These are phyloP conservation scores for Epinephelus moara DNA, from an alignment of 2,113 vertebrate genomes.

Conservation along the genomic window DNA sequence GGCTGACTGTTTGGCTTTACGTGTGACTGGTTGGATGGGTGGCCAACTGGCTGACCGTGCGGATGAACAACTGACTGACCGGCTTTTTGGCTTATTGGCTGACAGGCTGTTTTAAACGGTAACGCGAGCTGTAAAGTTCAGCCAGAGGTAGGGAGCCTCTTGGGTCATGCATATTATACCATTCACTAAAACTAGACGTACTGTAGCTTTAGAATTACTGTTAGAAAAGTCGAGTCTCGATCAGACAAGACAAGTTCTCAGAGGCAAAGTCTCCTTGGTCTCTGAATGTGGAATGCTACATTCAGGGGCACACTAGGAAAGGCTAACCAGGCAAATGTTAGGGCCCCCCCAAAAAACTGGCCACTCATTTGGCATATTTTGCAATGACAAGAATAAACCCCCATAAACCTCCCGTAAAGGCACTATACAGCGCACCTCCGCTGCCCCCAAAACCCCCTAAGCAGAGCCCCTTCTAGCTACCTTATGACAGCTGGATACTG, in stretches of 20 bases:
- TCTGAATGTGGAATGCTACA: too few relatives aligned
- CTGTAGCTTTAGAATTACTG: neutral
- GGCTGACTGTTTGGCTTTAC: slow-evolving; percentile 52
- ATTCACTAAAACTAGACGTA: slow-evolving; percentile 3
- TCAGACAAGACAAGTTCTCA: neutral
- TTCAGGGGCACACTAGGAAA: too few relatives aligned
- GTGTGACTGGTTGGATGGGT: slow-evolving; percentile 27
- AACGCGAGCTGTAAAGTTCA: slow-evolving; percentile 64
- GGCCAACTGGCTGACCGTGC: slow-evolving; percentile 51
- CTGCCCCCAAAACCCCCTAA: too few relatives aligned
- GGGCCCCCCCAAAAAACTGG: too few relatives aligned
- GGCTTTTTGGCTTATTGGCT: slow-evolving; percentile 44
- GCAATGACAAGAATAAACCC: too few relatives aligned
- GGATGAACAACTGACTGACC: slow-evolving; percentile 16
- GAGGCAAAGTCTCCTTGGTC: neutral
- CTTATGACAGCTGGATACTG: too few relatives aligned
- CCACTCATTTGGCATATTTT: too few relatives aligned
- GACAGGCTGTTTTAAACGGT: slow-evolving; percentile 58
- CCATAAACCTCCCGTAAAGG: too few relatives aligned
- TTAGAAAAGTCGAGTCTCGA: neutral
- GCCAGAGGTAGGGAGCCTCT: slow-evolving; percentile 64
- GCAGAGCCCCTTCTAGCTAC: too few relatives aligned
- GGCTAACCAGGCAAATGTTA: too few relatives aligned
- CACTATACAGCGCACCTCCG: too few relatives aligned
- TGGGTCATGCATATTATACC: slow-evolving; percentile 29